phyloP scores from a whole-genome alignment of 1,140 invertebrate species.

The Cardiocondyla obscurior region DNA sequence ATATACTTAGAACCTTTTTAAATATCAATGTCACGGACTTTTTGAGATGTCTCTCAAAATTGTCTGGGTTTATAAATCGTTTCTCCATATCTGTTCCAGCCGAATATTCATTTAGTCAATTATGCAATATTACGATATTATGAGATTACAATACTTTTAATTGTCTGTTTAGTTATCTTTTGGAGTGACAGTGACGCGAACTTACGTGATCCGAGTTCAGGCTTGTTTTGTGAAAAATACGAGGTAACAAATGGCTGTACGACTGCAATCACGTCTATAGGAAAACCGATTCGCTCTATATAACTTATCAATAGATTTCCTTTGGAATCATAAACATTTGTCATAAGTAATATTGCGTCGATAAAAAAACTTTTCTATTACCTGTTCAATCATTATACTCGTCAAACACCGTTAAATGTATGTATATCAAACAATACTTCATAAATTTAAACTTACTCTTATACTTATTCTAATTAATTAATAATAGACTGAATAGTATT shows the following conservation, averaged over 20 bases:
- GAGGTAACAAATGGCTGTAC: conserved; percentile 69
- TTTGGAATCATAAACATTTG: not conserved
- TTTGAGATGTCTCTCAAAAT: conserved; percentile 49
- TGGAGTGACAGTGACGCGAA: conserved; percentile 31
- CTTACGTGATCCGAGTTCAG: conserved; percentile 37
- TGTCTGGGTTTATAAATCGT: conserved; percentile 38
- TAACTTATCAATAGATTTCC: not conserved
- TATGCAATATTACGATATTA: not conserved
- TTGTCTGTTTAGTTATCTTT: not conserved
- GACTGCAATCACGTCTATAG: conserved; percentile 57
- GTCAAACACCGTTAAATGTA: too few species aligned
- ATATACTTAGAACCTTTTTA: conserved; percentile 32
- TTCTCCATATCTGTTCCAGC: not conserved
- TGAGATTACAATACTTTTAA: not conserved
- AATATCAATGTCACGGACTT: conserved; percentile 34
- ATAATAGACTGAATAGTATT: not conserved
- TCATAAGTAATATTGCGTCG: not conserved
- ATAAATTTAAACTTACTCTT: too few species aligned
- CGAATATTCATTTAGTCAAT: not conserved
- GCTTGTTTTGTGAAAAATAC: conserved; percentile 67
- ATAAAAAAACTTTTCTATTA: not conserved
- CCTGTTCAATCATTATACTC: not conserved
- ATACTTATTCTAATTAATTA: not conserved
- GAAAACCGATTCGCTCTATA: conserved; percentile 54
- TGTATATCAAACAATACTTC: too few species aligned